Evolutionary conservation across 2,113 vertebrate species (phyloP).

Genomic region (Leuciscus idus): DNA sequence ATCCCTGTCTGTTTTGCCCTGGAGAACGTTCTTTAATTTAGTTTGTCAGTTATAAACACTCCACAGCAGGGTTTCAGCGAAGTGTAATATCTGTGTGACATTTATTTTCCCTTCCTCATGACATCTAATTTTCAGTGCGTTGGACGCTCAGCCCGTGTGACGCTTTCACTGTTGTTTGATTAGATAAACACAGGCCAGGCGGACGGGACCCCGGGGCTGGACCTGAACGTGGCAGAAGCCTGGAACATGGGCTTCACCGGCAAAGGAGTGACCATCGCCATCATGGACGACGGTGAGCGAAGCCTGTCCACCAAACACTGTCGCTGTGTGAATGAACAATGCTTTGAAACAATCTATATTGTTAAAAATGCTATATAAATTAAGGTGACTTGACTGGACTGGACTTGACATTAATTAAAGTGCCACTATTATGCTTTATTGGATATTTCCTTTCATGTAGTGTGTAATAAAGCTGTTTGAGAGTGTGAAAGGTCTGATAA

Average conservation of each 20-base stretch:
- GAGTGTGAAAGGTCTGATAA: no score
- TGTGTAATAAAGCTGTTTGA: no score
- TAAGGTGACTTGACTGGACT: no score
- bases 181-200: conserved; percentile 99
- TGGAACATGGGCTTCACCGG: conserved; percentile 97
- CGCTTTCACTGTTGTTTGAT: conserved; percentile 68
- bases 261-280: conserved; percentile 95
- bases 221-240: conserved; percentile 97
- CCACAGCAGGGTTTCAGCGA: conserved; percentile 41
- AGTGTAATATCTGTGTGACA: conserved; percentile 60
- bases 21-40: conserved; percentile 54
- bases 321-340: no score
- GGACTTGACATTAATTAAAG: no score
- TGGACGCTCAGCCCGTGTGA: conserved; percentile 56
- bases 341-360: no score
- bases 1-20: conserved; percentile 39
- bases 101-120: conserved; percentile 63
- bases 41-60: conserved; percentile 53
- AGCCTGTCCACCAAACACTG: no score
- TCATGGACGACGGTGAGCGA: conserved; percentile 97
- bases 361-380: no score
- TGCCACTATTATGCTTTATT: no score
- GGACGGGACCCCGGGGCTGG: conserved; percentile 95
- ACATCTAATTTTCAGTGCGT: conserved; percentile 61
- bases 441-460: no score